Evolutionary conservation across 2,797 vertebrate species (phyloP).

Genomic region (Catharus ustulatus): DNA sequence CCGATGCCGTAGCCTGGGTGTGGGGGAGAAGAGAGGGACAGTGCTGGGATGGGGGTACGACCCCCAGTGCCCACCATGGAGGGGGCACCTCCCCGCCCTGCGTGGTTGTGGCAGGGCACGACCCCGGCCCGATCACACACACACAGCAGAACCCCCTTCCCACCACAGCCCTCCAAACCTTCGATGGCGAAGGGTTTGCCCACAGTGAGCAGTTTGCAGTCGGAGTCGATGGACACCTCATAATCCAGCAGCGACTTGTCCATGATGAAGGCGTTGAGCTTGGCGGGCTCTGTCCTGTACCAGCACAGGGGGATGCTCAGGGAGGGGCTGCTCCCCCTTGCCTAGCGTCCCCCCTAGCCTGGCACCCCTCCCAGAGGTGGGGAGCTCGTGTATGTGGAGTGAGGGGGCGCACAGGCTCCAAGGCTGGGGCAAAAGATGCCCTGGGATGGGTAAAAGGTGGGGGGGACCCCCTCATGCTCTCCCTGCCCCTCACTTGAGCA

Average conservation of each 20-base stretch:
- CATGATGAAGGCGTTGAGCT: constrained; percentile 93
- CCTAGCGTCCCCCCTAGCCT: fast-evolving
- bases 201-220: constrained; percentile 90
- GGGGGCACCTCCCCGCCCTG: background rate
- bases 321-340: background rate
- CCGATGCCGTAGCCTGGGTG: constrained; percentile 81
- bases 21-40: fast-evolving
- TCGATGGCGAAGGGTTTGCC: constrained; percentile 94
- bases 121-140: background rate
- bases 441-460: background rate
- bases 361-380: background rate
- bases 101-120: background rate
- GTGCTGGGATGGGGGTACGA: fast-evolving
- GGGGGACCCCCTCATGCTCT: fast-evolving
- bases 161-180: constrained; percentile 69
- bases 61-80: background rate
- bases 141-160: fast-evolving
- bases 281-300: constrained; percentile 88
- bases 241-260: constrained; percentile 92
- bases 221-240: constrained; percentile 91
- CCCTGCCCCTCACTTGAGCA: constrained; percentile 84
- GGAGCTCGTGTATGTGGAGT: fast-evolving
- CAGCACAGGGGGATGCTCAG: background rate
- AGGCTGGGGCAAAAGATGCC: background rate
- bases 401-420: background rate